Percentiles rank a stretch among this genome's conserved stretches.
Evolutionary conservation across 1,140 invertebrate genomes (phyloP).

Genomic region (Scaptodrosophila lebanonensis): DNA sequence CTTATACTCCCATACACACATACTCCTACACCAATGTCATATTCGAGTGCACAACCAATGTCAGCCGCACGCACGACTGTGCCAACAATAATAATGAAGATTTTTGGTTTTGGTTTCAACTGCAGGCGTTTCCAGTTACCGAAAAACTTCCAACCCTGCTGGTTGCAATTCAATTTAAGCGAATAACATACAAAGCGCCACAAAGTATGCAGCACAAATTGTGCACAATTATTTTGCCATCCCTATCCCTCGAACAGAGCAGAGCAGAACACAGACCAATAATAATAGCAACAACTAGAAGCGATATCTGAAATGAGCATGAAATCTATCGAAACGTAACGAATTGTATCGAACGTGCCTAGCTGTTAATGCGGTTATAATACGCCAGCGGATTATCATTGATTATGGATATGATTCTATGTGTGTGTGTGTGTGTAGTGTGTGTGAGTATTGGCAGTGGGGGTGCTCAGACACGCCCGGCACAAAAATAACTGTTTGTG

Average conservation of each 20-base stretch:
- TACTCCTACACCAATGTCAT: neutral
- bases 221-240: constrained; percentile 67
- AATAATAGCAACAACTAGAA: neutral
- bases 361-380: constrained; percentile 75
- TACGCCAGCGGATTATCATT: constrained; percentile 73
- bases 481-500: constrained; percentile 55
- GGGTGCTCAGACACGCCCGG: constrained; percentile 34
- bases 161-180: constrained; percentile 61
- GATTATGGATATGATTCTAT: constrained; percentile 55
- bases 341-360: constrained; percentile 72
- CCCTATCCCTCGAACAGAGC: neutral
- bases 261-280: neutral
- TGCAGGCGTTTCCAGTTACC: constrained; percentile 9
- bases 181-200: neutral
- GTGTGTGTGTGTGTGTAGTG: neutral
- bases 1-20: constrained; percentile 18
- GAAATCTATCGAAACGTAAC: constrained; percentile 70
- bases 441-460: constrained; percentile 4
- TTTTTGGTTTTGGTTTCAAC: constrained; percentile 33
- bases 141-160: constrained; percentile 23
- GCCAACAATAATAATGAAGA: constrained; percentile 58
- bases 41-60: constrained; percentile 3
- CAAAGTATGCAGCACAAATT: constrained; percentile 47
- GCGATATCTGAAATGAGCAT: constrained; percentile 56
- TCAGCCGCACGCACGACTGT: constrained; percentile 40